A percentile compares a stretch with the other conserved stretches of the same genome.
These are phyloP conservation scores for Anas platyrhynchos DNA, from an alignment of 2,113 vertebrate genomes.

Conservation along the genomic window DNA sequence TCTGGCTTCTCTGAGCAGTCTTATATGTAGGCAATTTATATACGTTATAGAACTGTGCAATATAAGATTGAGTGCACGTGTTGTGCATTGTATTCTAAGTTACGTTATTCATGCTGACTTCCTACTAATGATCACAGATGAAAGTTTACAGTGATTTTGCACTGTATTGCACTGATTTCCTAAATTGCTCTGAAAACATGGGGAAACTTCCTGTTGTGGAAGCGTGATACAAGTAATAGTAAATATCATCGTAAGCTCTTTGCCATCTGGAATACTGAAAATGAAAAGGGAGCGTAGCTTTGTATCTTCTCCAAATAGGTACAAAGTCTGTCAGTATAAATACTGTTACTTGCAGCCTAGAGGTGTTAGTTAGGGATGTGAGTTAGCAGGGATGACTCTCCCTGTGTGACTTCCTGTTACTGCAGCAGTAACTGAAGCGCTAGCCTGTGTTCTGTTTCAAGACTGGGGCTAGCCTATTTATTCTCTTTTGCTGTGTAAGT, in stretches of 20 bases:
- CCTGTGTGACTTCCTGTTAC: background rate
- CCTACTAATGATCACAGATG: background rate
- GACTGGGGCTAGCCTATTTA: background rate
- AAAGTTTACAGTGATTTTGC: background rate
- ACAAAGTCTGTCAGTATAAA: background rate
- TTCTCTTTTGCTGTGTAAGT: background rate
- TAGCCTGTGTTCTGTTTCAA: background rate
- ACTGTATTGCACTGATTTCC: background rate
- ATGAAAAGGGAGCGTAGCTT: background rate
- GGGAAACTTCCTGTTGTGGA: fast-evolving
- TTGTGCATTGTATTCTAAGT: background rate
- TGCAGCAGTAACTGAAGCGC: background rate
- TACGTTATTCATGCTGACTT: background rate
- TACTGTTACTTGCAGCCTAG: background rate
- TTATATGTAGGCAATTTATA: background rate
- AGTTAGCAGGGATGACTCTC: background rate
- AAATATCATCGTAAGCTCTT: background rate
- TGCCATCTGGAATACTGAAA: background rate
- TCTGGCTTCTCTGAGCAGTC: background rate
- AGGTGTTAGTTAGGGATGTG: background rate
- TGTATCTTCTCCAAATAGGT: background rate
- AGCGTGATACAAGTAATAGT: background rate
- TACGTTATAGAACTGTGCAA: fast-evolving
- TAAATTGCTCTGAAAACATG: background rate
- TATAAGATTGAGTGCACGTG: background rate